Evolutionary conservation across 1,140 invertebrate species (phyloP).

Genomic region (Temnothorax longispinosus): DNA sequence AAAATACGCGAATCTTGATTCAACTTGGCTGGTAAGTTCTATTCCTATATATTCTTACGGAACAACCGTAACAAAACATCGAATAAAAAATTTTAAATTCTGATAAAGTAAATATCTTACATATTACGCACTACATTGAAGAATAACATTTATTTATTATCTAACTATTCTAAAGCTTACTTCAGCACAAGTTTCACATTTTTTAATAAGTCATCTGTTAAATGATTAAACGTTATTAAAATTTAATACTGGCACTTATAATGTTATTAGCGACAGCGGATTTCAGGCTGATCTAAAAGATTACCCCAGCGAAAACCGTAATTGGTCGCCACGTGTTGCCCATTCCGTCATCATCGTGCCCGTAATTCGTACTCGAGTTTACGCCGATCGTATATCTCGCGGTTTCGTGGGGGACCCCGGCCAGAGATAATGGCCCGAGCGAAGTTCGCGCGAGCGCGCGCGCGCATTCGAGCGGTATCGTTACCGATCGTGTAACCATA

Average conservation of each 20-base stretch:
- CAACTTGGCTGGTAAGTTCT: background rate
- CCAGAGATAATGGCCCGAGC: conserved; percentile 61
- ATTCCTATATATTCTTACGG: no score
- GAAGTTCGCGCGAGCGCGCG: background rate
- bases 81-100: background rate
- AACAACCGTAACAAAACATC: background rate
- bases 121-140: background rate
- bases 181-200: background rate
- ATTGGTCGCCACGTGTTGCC: conserved; percentile 41
- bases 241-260: background rate
- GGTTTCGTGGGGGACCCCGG: conserved; percentile 63
- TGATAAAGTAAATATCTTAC: conserved; percentile 1
- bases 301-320: conserved; percentile 11
- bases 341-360: conserved; percentile 24
- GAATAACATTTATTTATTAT: background rate
- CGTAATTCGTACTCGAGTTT: conserved; percentile 59
- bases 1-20: conserved; percentile 9
- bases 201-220: background rate
- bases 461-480: conserved; percentile 64
- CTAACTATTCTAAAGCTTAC: background rate
- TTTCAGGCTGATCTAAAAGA: conserved; percentile 17
- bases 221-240: background rate
- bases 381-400: conserved; percentile 71
- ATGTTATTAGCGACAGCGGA: background rate
- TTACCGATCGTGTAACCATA: conserved; percentile 73